Evolutionary conservation across 1,140 invertebrate species (phyloP), one percentile per base, ranked within the genome.

Genomic region (Bicyclus anynana): DNA sequence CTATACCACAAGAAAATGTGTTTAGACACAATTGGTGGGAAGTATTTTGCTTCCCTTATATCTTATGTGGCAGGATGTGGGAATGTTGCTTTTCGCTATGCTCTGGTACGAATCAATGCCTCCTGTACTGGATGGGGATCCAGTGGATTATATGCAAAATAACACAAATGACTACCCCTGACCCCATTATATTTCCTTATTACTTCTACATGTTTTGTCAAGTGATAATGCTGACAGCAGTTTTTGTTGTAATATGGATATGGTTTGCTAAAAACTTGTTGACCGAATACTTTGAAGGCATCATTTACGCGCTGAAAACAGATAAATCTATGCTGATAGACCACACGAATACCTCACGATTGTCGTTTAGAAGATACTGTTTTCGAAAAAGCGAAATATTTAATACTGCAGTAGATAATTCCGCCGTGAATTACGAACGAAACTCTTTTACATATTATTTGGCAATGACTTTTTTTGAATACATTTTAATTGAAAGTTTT

Each of bases 121-220:
- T 87, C 0, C 56, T 87, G 0, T 87, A 81, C 38, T 87, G 82
- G 82, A 73, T 87, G 72, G 55, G 79, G 23, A 74, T 84, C 37
- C 84, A 85, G 61, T 87, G 80, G 80, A 12, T 80, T 0, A 70
- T 80, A 2, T 85, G 81, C 50, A 85, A 83, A 72, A 72, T 84
- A 5, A 77, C 74, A 1, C 66, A 58, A 52, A 4, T 78, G 0
- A 81, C 79, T 0, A 77, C 75, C 2, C 80, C 82, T 9, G 72
- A 84, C 17, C 67, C 82, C 5, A 73, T 87, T 1, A 62, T 85
- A 17, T 87, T 83, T 29, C 84, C 84, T 0, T 87, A 87, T 35
- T 87, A 77, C 46, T 87, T 87, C 40, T 83, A 87, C 42, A 74
- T 87, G 53, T 85, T 84, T 40, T 78, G 73, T 44, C 84, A 87